Conservation (phyloP, 2,888 invertebrate species). For the Phyto melanocephala region DNA sequence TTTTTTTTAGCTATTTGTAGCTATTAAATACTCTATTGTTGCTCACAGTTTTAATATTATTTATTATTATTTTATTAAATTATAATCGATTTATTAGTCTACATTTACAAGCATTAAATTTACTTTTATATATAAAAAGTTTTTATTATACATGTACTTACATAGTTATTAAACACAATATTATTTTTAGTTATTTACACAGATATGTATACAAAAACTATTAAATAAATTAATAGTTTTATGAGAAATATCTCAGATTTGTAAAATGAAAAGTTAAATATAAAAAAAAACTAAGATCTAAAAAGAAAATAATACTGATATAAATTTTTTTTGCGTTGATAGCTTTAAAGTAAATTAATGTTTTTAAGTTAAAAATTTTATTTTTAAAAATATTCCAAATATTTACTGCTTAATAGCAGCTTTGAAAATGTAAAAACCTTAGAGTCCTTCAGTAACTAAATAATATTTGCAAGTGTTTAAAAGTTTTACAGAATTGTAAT, state of each 20-base stretch:
- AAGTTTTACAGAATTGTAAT: no score
- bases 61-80: slow-evolving; percentile 21
- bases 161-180: neutral
- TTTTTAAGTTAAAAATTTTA: neutral
- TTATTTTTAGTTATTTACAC: neutral
- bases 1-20: slow-evolving; percentile 48
- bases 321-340: neutral
- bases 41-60: slow-evolving; percentile 59
- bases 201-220: neutral
- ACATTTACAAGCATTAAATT: neutral
- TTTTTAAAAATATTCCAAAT: neutral
- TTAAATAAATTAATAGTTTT: no score
- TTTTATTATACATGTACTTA: neutral
- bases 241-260: no score
- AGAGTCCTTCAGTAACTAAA: no score
- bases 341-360: no score
- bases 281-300: no score
- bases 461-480: no score
- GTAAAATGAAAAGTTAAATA: no score
- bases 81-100: slow-evolving; percentile 19
- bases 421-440: no score
- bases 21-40: slow-evolving; percentile 60
- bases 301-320: no score
- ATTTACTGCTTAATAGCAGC: no score
- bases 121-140: neutral